Evolutionary conservation across 2,797 vertebrate genomes (phyloP).

Genomic region (Rhynchonycteris naso): DNA sequence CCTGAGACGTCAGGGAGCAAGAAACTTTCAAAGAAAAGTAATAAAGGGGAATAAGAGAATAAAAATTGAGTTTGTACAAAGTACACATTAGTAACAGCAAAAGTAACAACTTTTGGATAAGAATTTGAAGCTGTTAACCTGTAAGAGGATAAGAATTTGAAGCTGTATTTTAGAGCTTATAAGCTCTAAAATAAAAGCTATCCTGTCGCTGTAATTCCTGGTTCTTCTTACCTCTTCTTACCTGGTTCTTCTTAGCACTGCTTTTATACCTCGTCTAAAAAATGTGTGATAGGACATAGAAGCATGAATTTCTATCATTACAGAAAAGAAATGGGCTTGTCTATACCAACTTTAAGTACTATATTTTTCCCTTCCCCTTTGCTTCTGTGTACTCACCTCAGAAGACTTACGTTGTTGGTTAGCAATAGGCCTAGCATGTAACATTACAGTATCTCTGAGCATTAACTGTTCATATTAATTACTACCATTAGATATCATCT

Average conservation of each 20-base stretch:
- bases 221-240: background rate
- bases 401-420: background rate
- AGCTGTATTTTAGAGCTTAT: background rate
- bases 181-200: background rate
- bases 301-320: background rate
- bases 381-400: background rate
- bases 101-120: background rate
- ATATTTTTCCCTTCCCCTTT: background rate
- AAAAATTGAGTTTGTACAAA: slow-evolving; percentile 54
- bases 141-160: background rate
- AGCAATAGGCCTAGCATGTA: slow-evolving; percentile 5
- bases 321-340: background rate
- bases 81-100: slow-evolving; percentile 28
- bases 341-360: background rate
- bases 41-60: slow-evolving; percentile 46
- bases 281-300: background rate
- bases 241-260: background rate
- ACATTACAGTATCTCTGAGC: background rate
- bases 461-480: background rate
- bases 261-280: background rate
- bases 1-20: slow-evolving; percentile 23
- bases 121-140: background rate
- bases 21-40: slow-evolving; percentile 54
- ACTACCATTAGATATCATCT: background rate
- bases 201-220: background rate